Base-by-base conservation (phyloP, 2,797 vertebrate species). In the Notoglanidium macrostoma region DNA sequence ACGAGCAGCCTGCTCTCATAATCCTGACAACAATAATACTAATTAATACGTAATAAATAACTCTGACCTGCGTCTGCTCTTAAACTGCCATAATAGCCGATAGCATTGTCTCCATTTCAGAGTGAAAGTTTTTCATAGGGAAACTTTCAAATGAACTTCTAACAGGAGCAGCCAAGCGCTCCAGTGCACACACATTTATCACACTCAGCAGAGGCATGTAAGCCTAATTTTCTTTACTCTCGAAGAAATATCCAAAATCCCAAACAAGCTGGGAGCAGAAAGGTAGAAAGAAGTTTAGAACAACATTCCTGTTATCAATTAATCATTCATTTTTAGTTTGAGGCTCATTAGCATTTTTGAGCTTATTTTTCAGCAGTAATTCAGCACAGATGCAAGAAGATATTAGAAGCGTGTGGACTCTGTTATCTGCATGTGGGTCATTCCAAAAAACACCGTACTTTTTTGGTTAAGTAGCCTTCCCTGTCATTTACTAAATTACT, bases 141-240 rank as follows among this genome's bases (percentile, higher is more conserved):
- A 89, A 89, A 89, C 72, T 89, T 89, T 86, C 80, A 84, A 86
- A 89, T 86, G 85, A 89, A 89, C 88, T 89, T 83, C 84, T 86
- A 88, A 88, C 78, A 83, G 78, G 84, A 29, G 82, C 87, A 77
- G 70, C 87, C 79, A 68, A 49, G 74, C 81, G 54, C 85, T 89
- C 65, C 73, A 84, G 68, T 84, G 73, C 88, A 57, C 85, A 40
- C 85, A 73, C 85, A 89, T 89, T 89, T 84, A 89, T 89, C 88
- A 89, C 85, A 86, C 85, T 84, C 88, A 89, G 81, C 74, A 84
- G 76, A 79, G 67, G 74, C 81, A 73, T 65, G 85, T 85, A 89
- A 65, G 54, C 73, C 65, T 86, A 84, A 86, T 86, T 86, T 70
- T 79, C 88, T 68, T 46, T 70, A 21, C 84, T 77, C 59, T 49